Conservation (phyloP, 2,888 invertebrate genomes). For the Drosophila cyrtoloma region DNA sequence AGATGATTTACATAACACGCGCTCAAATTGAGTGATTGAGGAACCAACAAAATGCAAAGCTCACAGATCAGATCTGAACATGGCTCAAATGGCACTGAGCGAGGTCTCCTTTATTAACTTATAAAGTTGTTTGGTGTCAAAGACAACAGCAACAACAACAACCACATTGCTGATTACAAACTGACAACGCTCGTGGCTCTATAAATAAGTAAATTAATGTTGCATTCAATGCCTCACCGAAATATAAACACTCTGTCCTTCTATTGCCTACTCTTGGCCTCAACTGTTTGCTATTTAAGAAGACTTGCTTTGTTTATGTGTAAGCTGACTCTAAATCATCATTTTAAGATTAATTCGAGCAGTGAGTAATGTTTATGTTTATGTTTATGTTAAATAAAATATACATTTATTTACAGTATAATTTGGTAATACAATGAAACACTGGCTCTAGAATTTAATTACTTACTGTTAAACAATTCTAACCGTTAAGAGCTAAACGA, state of each 20-base stretch:
- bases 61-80: slow-evolving; percentile 26
- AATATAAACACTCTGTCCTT: slow-evolving; percentile 37
- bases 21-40: slow-evolving; percentile 64
- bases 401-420: not conserved
- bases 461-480: not conserved
- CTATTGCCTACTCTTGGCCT: not conserved
- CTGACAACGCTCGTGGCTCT: slow-evolving; percentile 31
- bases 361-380: too few relatives aligned
- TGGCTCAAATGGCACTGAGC: slow-evolving; percentile 39
- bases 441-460: not conserved
- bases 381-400: not conserved
- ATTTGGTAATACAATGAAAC: too few relatives aligned
- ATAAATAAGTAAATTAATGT: slow-evolving; percentile 36
- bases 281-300: not conserved
- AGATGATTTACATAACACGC: slow-evolving; percentile 59
- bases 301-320: not conserved
- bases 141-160: slow-evolving; percentile 57
- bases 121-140: slow-evolving; percentile 68
- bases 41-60: slow-evolving; percentile 32
- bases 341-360: not conserved
- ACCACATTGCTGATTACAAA: slow-evolving; percentile 40
- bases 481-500: not conserved
- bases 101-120: slow-evolving; percentile 44
- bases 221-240: slow-evolving; percentile 14
- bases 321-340: not conserved